phyloP scores from a whole-genome alignment of 2,888 invertebrate species.

The Criorhina ranunculi region DNA sequence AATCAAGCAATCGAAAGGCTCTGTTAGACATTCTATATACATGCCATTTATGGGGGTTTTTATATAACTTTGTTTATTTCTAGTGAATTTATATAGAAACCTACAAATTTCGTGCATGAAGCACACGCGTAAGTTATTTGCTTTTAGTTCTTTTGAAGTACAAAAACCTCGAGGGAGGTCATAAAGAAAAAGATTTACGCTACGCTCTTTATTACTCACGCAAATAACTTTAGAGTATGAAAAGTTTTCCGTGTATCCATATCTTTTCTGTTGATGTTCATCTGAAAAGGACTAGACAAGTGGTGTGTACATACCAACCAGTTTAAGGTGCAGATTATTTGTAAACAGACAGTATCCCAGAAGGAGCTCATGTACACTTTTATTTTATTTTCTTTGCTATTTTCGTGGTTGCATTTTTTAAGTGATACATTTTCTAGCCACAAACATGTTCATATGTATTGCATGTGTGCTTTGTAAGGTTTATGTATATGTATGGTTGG shows the following conservation, averaged over 20 bases:
- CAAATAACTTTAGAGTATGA: constrained; percentile 52
- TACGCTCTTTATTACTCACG: constrained; percentile 50
- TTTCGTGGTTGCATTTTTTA: constrained; percentile 48
- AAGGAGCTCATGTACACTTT: constrained; percentile 35
- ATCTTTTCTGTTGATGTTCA: constrained; percentile 34
- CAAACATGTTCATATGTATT: constrained; percentile 26
- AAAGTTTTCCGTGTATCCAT: constrained; percentile 34
- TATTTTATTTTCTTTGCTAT: constrained; percentile 48
- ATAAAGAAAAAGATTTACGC: constrained; percentile 35
- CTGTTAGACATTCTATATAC: neutral
- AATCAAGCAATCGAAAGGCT: neutral
- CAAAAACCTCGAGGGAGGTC: neutral
- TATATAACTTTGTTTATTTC: neutral
- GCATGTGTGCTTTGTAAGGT: constrained; percentile 20
- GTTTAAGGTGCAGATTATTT: constrained; percentile 57
- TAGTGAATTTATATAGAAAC: neutral
- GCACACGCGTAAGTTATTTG: constrained; percentile 7
- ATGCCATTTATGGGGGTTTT: neutral
- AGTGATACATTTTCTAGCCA: constrained; percentile 48
- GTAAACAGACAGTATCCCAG: constrained; percentile 24
- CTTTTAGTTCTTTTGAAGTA: constrained; percentile 21
- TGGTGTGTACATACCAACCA: constrained; percentile 33
- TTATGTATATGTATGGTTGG: neutral
- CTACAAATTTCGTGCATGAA: neutral
- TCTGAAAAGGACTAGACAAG: constrained; percentile 43